Percentiles rank a stretch among this genome's conserved stretches.
Evolutionary conservation across 2,113 vertebrate species (phyloP).

Genomic region (Megaceryle maxima): DNA sequence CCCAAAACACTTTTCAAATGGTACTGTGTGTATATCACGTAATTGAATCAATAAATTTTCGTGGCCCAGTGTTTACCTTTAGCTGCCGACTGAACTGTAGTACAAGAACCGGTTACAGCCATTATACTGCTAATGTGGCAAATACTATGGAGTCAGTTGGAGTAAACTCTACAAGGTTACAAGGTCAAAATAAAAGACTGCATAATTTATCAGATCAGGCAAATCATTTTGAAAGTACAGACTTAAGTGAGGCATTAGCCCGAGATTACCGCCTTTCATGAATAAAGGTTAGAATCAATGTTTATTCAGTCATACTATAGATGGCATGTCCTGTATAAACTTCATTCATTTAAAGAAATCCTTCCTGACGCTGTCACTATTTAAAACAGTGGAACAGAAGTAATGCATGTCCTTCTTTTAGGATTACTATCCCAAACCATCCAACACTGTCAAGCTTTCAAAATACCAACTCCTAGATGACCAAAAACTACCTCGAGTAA

Average conservation of each 20-base stretch:
- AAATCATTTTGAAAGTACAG: conserved; percentile 67
- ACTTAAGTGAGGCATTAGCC: conserved; percentile 68
- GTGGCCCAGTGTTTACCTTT: conserved; percentile 45
- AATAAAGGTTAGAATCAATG: conserved; percentile 70
- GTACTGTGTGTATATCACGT: conserved; percentile 24
- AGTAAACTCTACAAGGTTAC: conserved; percentile 65
- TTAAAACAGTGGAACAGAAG: conserved; percentile 51
- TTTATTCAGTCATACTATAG: conserved; percentile 66
- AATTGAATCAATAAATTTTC: conserved; percentile 50
- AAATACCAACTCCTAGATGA: neutral
- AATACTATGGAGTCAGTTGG: conserved; percentile 59
- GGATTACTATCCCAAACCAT: neutral
- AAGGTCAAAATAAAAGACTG: conserved; percentile 73
- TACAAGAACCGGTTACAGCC: conserved; percentile 3
- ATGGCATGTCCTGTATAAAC: conserved; percentile 67
- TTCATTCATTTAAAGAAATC: conserved; percentile 62
- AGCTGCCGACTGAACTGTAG: conserved; percentile 31
- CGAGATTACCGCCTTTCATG: conserved; percentile 53
- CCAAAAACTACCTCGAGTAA: neutral
- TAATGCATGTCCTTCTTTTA: neutral
- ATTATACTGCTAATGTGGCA: conserved; percentile 48
- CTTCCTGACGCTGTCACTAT: conserved; percentile 27
- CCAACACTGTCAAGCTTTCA: neutral
- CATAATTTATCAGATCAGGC: conserved; percentile 76
- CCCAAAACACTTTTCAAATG: conserved; percentile 4